Conservation (phyloP, 2,113 vertebrate genomes). For the Cinclus mexicanus region DNA sequence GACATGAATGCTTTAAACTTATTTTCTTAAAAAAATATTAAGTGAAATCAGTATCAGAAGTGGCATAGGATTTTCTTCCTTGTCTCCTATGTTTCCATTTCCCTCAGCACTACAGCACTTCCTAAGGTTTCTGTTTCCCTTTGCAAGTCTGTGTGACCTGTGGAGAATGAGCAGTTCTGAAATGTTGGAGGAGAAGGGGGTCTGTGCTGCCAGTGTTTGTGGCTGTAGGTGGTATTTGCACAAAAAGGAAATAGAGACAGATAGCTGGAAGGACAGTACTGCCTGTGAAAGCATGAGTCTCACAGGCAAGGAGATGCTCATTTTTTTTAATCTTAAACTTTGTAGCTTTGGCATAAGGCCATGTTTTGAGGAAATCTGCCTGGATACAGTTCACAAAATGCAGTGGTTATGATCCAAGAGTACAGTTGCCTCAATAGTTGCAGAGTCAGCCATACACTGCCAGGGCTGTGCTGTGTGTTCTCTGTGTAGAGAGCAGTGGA, state of each 20-base stretch:
- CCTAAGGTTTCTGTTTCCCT: not conserved
- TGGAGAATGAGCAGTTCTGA: not conserved
- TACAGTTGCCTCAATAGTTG: not conserved
- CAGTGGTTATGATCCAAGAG: not conserved
- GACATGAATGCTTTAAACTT: not conserved
- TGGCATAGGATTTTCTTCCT: not conserved
- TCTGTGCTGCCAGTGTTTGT: not conserved
- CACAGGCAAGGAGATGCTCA: fast-evolving
- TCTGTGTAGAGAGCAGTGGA: not conserved
- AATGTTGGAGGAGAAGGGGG: not conserved
- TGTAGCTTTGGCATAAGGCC: not conserved
- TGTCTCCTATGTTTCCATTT: not conserved
- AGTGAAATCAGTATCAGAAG: not conserved
- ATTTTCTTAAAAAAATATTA: not conserved
- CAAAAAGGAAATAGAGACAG: not conserved
- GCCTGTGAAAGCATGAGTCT: not conserved
- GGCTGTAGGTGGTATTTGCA: not conserved
- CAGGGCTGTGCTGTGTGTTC: not conserved
- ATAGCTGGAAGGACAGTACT: not conserved
- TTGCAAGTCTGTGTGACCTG: not conserved
- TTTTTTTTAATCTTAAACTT: not conserved
- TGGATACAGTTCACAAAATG: not conserved
- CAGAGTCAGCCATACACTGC: not conserved
- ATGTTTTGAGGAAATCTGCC: not conserved
- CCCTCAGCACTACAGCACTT: not conserved